These are phyloP conservation scores for Monochamus saltuarius DNA, from an alignment of 1,140 invertebrate species.

Conservation along the genomic window DNA sequence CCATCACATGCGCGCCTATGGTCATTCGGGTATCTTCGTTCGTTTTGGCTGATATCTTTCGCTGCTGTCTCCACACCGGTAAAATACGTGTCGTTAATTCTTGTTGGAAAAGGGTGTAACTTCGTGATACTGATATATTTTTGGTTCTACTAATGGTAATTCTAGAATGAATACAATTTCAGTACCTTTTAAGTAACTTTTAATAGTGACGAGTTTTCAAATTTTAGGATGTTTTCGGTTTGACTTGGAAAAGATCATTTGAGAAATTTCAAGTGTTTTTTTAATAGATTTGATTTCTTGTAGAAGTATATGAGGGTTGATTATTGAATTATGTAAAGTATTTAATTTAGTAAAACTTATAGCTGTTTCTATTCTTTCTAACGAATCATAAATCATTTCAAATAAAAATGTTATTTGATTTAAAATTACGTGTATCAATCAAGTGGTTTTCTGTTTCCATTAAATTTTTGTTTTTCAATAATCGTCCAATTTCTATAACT, in stretches of 20 bases:
- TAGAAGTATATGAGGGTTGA: background rate
- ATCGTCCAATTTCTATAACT: too few species aligned
- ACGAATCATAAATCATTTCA: background rate
- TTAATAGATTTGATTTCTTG: constrained; percentile 3
- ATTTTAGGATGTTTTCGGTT: background rate
- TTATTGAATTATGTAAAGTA: constrained; percentile 6
- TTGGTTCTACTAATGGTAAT: background rate
- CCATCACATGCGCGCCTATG: too few species aligned
- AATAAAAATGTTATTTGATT: background rate
- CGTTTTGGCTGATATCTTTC: too few species aligned
- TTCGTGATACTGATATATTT: constrained; percentile 1
- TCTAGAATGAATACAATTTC: constrained; percentile 1
- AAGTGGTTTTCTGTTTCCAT: too few species aligned
- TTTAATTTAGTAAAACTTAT: constrained; percentile 4
- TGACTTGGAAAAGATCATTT: background rate
- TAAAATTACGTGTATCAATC: too few species aligned
- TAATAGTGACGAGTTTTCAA: background rate
- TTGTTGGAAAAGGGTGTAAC: background rate
- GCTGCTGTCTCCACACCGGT: too few species aligned
- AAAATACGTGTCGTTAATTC: too few species aligned
- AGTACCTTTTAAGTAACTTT: constrained; percentile 4
- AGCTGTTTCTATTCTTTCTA: background rate
- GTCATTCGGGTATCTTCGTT: too few species aligned
- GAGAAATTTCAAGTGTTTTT: background rate
- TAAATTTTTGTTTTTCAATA: too few species aligned